These are phyloP conservation scores for Echeneis naucrates DNA, from an alignment of 2,797 vertebrate genomes.

Conservation along the genomic window DNA sequence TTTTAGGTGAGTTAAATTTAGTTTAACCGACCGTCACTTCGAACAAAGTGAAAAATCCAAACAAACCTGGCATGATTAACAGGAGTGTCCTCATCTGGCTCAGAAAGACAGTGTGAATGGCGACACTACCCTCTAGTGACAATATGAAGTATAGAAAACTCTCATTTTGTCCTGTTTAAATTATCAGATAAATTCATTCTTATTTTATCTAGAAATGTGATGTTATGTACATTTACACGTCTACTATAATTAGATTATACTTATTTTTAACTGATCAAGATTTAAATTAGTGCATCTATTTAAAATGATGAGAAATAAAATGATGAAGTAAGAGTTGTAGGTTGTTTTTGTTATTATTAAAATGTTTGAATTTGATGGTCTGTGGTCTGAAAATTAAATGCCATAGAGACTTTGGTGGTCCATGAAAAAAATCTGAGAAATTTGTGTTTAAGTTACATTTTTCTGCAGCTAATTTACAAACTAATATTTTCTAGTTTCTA, in stretches of 20 bases:
- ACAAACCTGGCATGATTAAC: background rate
- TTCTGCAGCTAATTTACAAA: no score
- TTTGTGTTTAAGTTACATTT: no score
- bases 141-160: background rate
- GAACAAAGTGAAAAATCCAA: background rate
- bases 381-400: no score
- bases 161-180: background rate
- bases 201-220: background rate
- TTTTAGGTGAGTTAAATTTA: no score
- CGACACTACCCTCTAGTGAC: slow-evolving; percentile 62
- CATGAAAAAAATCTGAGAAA: no score
- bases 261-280: background rate
- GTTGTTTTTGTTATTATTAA: no score
- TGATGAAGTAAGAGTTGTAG: no score
- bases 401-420: no score
- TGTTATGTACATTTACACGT: background rate
- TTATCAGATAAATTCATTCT: background rate
- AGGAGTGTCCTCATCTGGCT: background rate
- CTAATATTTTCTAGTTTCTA: no score
- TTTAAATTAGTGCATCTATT: background rate
- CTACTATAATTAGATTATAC: background rate
- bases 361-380: no score
- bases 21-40: background rate
- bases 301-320: background rate
- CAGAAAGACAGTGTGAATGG: slow-evolving; percentile 28